These are phyloP conservation scores for Euplexia lucipara DNA, from an alignment of 2,888 invertebrate species.

Conservation along the genomic window DNA sequence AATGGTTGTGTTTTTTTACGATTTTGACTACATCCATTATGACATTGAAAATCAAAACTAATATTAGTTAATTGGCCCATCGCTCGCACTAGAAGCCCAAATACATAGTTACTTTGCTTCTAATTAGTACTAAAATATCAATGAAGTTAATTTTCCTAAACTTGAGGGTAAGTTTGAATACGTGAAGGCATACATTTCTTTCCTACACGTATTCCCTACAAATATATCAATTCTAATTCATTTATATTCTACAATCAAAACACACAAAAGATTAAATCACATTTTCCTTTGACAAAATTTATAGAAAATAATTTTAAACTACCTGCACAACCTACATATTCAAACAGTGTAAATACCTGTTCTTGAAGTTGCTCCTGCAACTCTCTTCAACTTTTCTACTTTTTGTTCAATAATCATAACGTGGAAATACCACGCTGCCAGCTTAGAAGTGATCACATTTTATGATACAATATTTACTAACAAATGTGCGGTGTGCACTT, in stretches of 20 bases:
- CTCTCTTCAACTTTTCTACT: slow-evolving; percentile 90
- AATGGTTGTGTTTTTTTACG: too few species aligned
- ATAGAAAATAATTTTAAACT: slow-evolving; percentile 79
- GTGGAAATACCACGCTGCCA: slow-evolving; percentile 78
- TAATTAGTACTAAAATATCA: slow-evolving; percentile 8
- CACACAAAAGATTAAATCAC: slow-evolving; percentile 34
- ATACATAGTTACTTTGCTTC: not conserved
- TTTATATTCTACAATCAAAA: slow-evolving; percentile 26
- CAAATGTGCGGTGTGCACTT: slow-evolving; percentile 3
- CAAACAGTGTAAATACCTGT: slow-evolving; percentile 90
- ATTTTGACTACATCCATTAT: too few species aligned
- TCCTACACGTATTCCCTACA: not conserved
- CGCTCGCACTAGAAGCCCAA: slow-evolving; percentile 1
- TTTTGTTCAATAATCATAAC: slow-evolving; percentile 90
- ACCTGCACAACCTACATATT: slow-evolving; percentile 87
- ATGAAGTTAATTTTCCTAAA: slow-evolving; percentile 3
- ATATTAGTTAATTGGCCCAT: not conserved
- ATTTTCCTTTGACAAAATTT: slow-evolving; percentile 63
- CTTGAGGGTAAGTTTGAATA: slow-evolving; percentile 11
- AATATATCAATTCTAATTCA: not conserved
- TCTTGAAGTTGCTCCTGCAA: slow-evolving; percentile 90
- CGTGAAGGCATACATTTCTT: slow-evolving; percentile 5
- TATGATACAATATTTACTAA: slow-evolving; percentile 33
- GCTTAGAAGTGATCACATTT: slow-evolving; percentile 45
- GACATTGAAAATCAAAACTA: not conserved